A percentile compares a stretch with the other conserved stretches of the same genome.
These are phyloP conservation scores for Polypterus bichir DNA, from an alignment of 2,113 vertebrate genomes.

Conservation along the genomic window DNA sequence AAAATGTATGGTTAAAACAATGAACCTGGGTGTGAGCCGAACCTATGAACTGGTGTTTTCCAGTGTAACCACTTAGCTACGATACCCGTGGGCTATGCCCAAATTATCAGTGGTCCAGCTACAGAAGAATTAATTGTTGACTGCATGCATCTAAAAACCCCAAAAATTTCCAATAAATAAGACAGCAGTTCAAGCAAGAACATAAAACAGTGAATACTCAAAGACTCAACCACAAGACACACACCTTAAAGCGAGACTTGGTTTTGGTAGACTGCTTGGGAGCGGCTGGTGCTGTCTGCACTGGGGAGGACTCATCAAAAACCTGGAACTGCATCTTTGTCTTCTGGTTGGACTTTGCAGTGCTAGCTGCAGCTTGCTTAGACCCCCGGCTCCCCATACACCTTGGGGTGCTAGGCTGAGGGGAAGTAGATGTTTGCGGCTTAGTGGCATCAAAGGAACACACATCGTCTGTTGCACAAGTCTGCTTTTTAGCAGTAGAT, in stretches of 20 bases:
- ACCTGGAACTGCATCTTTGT: slow-evolving; percentile 52
- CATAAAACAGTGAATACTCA: too few species aligned
- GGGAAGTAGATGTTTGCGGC: neutral
- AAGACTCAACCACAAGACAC: too few species aligned
- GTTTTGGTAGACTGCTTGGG: slow-evolving; percentile 48
- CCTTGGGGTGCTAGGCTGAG: slow-evolving; percentile 38
- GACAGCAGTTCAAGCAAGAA: too few species aligned
- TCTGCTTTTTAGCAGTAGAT: slow-evolving; percentile 14
- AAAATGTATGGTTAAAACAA: too few species aligned
- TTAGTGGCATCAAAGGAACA: slow-evolving; percentile 34
- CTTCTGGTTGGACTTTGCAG: slow-evolving; percentile 22
- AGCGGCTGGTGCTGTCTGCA: slow-evolving; percentile 48
- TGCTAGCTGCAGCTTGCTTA: slow-evolving; percentile 17
- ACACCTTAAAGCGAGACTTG: slow-evolving; percentile 63
- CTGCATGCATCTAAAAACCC: too few species aligned
- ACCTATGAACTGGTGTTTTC: too few species aligned
- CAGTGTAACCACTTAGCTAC: too few species aligned
- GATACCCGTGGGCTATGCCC: too few species aligned
- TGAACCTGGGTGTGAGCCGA: too few species aligned
- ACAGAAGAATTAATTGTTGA: too few species aligned
- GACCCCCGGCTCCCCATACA: slow-evolving; percentile 16
- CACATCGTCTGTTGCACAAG: slow-evolving; percentile 10
- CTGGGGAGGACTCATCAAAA: slow-evolving; percentile 50
- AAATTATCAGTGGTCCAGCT: too few species aligned
- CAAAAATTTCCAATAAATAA: too few species aligned